phyloP scores from a whole-genome alignment of 2,888 invertebrate species.

The Leptinotarsa peninsularis region DNA sequence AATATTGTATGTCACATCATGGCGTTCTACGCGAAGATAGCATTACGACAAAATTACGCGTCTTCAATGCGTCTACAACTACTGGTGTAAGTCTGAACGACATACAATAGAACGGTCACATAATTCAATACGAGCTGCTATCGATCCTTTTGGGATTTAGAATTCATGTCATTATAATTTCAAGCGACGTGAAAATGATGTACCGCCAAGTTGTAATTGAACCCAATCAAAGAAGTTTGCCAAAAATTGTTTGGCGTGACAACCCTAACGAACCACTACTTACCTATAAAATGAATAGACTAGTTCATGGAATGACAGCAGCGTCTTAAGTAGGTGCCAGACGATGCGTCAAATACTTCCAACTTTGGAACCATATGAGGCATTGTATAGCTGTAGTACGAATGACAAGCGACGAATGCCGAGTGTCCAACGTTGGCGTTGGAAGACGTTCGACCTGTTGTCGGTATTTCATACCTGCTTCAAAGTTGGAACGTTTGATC shows the following conservation, averaged over 20 bases:
- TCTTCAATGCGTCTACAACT: neutral
- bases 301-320: slow-evolving; percentile 56
- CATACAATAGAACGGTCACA: neutral
- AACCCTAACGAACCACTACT: slow-evolving; percentile 40
- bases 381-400: too few relatives aligned
- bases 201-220: slow-evolving; percentile 54
- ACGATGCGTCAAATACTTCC: too few relatives aligned
- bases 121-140: neutral
- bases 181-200: slow-evolving; percentile 60
- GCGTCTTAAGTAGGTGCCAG: too few relatives aligned
- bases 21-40: neutral
- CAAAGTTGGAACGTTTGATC: neutral
- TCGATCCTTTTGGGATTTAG: neutral
- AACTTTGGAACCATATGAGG: too few relatives aligned
- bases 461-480: neutral
- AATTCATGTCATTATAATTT: slow-evolving; percentile 46
- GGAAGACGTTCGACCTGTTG: neutral
- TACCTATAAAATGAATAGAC: slow-evolving; percentile 48
- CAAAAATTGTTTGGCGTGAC: slow-evolving; percentile 57
- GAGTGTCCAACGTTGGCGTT: neutral
- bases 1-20: slow-evolving; percentile 1
- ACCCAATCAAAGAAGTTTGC: slow-evolving; percentile 44
- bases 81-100: neutral
- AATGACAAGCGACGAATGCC: neutral
- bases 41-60: neutral